phyloP scores from a whole-genome alignment of 2,888 invertebrate genomes.

The Thereva nobilitata region DNA sequence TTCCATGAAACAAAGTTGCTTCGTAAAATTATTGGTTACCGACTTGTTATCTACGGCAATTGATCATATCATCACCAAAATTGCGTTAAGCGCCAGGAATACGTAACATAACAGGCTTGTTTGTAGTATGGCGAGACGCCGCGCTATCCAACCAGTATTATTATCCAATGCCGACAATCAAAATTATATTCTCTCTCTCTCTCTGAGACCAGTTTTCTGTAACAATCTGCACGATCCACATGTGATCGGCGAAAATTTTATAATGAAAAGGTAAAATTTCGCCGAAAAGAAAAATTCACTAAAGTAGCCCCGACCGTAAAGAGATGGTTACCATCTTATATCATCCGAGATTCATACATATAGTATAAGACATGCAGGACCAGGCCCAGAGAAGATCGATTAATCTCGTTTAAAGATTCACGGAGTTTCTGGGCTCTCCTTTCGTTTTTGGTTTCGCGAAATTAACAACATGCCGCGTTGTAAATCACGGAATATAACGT shows the following conservation, averaged over 20 bases:
- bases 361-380: conserved; percentile 12
- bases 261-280: conserved; percentile 36
- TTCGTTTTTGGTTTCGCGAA: conserved; percentile 29
- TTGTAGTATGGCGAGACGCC: conserved; percentile 5
- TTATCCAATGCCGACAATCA: neutral
- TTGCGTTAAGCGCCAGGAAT: conserved; percentile 31
- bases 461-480: conserved; percentile 37
- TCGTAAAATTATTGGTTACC: conserved; percentile 27
- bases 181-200: neutral
- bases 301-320: neutral
- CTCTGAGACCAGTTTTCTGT: conserved; percentile 1
- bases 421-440: conserved; percentile 19
- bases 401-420: conserved; percentile 28
- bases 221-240: conserved; percentile 23
- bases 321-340: neutral
- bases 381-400: conserved; percentile 20
- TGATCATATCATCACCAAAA: conserved; percentile 30
- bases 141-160: conserved; percentile 9
- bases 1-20: conserved; percentile 7
- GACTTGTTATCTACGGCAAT: conserved; percentile 29
- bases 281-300: conserved; percentile 25
- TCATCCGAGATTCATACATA: neutral
- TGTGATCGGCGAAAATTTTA: conserved; percentile 33
- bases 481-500: conserved; percentile 35
- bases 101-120: neutral